Evolutionary conservation across 1,140 invertebrate genomes (phyloP).

Genomic region (Zelostemma sp.): DNA sequence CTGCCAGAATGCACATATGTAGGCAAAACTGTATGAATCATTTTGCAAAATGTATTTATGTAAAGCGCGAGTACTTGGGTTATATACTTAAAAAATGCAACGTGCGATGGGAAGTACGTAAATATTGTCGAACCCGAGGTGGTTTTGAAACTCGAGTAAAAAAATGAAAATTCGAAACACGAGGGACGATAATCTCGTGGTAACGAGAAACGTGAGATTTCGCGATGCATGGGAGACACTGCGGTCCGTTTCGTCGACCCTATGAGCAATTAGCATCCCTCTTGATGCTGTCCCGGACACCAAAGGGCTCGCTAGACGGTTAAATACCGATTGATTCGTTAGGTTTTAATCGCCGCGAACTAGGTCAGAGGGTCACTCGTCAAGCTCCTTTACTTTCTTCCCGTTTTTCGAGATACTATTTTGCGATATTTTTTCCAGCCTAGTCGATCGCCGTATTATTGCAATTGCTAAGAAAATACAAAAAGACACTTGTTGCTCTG

Average conservation of each 20-base stretch:
- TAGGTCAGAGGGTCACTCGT: slow-evolving; percentile 30
- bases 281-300: slow-evolving; percentile 3
- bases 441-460: neutral
- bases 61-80: too few relatives aligned
- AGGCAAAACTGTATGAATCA: slow-evolving; percentile 1
- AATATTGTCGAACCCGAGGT: neutral
- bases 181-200: too few relatives aligned
- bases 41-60: neutral
- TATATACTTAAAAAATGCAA: slow-evolving; percentile 11
- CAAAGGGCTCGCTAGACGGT: slow-evolving; percentile 5
- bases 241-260: slow-evolving; percentile 18
- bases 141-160: slow-evolving; percentile 2
- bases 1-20: slow-evolving; percentile 15
- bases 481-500: too few relatives aligned
- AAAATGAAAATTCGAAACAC: slow-evolving; percentile 51
- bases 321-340: slow-evolving; percentile 32
- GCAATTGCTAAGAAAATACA: neutral
- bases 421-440: neutral
- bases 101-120: too few relatives aligned
- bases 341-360: slow-evolving; percentile 24
- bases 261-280: slow-evolving; percentile 36
- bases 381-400: too few relatives aligned
- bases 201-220: too few relatives aligned
- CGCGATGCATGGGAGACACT: too few relatives aligned
- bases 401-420: too few relatives aligned